These are phyloP conservation scores for Streblospio benedicti DNA, from an alignment of 1,140 invertebrate species.

Conservation along the genomic window DNA sequence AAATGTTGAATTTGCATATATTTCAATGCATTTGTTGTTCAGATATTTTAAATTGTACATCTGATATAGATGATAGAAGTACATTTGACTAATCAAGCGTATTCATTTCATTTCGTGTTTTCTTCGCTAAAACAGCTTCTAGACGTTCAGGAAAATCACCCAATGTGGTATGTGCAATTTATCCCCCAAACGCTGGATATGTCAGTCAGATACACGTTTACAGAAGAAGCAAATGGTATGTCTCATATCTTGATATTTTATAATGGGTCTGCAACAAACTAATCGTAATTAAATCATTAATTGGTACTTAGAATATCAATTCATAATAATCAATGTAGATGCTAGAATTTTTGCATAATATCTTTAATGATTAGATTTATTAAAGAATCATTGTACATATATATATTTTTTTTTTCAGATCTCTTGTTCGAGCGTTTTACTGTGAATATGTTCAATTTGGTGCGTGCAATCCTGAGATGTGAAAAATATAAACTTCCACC, in stretches of 20 bases:
- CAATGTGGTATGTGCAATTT: constrained; percentile 68
- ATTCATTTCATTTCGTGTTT: not conserved
- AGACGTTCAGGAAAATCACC: constrained; percentile 64
- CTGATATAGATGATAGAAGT: constrained; percentile 22
- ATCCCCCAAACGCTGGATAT: constrained; percentile 71
- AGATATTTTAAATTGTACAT: not conserved
- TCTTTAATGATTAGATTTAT: not conserved
- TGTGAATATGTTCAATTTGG: constrained; percentile 79
- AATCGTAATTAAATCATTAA: too few relatives aligned
- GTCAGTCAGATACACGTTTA: constrained; percentile 76
- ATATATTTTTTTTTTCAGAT: constrained; percentile 25
- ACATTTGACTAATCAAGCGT: too few relatives aligned
- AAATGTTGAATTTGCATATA: not conserved
- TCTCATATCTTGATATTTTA: not conserved
- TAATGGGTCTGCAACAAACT: too few relatives aligned
- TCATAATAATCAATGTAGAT: too few relatives aligned
- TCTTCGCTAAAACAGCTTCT: constrained; percentile 55
- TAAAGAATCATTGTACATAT: not conserved
- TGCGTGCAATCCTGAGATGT: constrained; percentile 72
- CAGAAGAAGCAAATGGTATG: constrained; percentile 61
- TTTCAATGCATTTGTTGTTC: not conserved
- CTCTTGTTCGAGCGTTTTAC: constrained; percentile 70
- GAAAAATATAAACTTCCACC: too few relatives aligned
- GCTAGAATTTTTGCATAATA: too few relatives aligned
- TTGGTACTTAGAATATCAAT: too few relatives aligned